Conservation (phyloP, 1,140 invertebrate species). For the Colletes latitarsis region DNA sequence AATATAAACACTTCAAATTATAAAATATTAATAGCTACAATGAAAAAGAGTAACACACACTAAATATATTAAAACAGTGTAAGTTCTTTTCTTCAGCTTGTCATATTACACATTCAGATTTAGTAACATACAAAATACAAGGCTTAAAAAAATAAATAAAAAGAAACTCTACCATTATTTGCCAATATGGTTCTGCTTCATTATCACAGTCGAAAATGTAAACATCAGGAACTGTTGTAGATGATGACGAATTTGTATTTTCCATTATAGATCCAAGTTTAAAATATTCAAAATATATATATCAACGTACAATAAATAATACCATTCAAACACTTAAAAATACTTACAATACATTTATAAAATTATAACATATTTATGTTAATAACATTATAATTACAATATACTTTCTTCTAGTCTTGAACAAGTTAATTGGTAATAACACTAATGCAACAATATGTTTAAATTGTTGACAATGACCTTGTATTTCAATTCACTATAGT, state of each 20-base stretch:
- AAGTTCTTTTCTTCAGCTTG: background rate
- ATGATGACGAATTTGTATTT: conserved; percentile 44
- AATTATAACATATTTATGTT: background rate
- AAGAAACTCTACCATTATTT: conserved; percentile 69
- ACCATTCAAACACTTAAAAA: background rate
- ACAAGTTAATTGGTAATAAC: background rate
- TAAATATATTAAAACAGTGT: background rate
- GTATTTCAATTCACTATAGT: conserved; percentile 5
- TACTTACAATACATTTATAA: background rate
- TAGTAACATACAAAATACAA: background rate
- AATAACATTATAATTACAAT: background rate
- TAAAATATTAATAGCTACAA: background rate
- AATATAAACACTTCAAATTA: background rate
- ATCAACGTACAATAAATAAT: background rate
- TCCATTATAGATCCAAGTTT: conserved; percentile 47
- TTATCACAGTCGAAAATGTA: conserved; percentile 79
- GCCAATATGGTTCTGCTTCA: conserved; percentile 76
- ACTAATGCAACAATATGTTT: background rate
- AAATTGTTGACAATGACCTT: background rate
- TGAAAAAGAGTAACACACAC: background rate
- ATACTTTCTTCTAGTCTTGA: background rate
- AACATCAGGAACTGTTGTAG: conserved; percentile 74
- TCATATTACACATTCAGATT: background rate
- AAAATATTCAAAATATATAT: background rate
- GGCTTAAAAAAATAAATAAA: conserved; percentile 16